A percentile compares a stretch with the other conserved stretches of the same genome.
phyloP scores from a whole-genome alignment of 2,888 invertebrate species.

The Podabrus alpinus region DNA sequence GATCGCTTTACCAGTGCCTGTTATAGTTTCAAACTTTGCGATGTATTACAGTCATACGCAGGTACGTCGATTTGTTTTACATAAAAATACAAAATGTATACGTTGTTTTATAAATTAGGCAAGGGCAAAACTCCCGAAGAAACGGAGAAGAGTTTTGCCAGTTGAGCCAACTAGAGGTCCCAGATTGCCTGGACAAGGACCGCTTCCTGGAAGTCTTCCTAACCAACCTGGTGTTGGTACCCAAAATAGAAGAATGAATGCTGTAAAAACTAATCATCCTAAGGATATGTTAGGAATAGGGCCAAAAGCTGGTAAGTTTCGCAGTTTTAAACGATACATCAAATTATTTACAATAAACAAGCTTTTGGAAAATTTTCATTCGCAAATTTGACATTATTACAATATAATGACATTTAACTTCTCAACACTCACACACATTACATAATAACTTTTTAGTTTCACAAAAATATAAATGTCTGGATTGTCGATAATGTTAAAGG shows the following conservation, averaged over 20 bases:
- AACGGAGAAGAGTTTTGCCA: conserved; percentile 92
- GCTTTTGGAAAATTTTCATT: conserved; percentile 9
- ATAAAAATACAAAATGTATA: not conserved
- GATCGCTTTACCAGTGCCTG: conserved; percentile 97
- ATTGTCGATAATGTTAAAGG: not conserved
- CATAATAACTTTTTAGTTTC: not conserved
- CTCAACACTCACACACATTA: not conserved
- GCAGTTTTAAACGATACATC: not conserved
- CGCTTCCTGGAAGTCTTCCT: conserved; percentile 46
- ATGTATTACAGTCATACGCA: conserved; percentile 94
- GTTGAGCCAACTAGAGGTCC: conserved; percentile 88
- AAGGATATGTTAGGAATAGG: conserved; percentile 64
- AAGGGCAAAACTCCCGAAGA: conserved; percentile 97
- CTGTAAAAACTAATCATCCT: conserved; percentile 85
- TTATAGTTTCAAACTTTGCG: conserved; percentile 98
- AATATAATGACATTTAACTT: not conserved
- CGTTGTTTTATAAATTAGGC: conserved; percentile 65
- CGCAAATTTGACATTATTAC: not conserved
- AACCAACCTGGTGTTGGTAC: conserved; percentile 52
- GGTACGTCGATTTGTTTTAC: conserved; percentile 41
- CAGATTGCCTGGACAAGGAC: conserved; percentile 57
- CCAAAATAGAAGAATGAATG: conserved; percentile 80
- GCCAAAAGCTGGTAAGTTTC: conserved; percentile 23
- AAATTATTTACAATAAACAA: not conserved
- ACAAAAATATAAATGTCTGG: not conserved